Conservation (phyloP, 2,797 vertebrate genomes). For the Benthosema pterotum region DNA sequence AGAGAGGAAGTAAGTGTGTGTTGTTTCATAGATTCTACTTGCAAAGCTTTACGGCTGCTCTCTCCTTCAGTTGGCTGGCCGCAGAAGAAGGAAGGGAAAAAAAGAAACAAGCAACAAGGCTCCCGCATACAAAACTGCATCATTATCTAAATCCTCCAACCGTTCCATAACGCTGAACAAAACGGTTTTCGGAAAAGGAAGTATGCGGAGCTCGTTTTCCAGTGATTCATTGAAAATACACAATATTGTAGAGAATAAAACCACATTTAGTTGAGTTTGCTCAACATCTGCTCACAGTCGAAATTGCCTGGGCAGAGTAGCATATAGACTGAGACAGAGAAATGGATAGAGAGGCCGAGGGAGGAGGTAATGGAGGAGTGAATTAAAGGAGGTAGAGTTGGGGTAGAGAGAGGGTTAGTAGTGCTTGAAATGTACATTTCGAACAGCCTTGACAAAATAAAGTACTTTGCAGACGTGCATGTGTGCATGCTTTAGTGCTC, state of each 20-base stretch:
- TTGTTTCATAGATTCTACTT: not conserved
- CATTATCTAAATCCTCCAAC: constrained; percentile 10
- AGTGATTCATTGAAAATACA: too few relatives aligned
- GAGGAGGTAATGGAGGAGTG: constrained; percentile 16
- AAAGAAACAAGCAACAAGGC: constrained; percentile 4
- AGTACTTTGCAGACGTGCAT: constrained; percentile 33
- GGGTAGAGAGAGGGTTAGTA: constrained; percentile 24
- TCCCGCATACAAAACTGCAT: constrained; percentile 1
- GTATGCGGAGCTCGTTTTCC: too few relatives aligned
- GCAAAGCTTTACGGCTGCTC: not conserved
- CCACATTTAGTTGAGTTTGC: constrained; percentile 44
- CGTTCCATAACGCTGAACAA: not conserved
- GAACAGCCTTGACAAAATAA: constrained; percentile 50
- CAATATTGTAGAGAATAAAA: too few relatives aligned
- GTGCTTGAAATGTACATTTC: constrained; percentile 43
- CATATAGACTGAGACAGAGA: constrained; percentile 28
- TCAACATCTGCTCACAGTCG: constrained; percentile 58
- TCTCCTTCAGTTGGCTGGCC: not conserved
- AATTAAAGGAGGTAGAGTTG: constrained; percentile 1
- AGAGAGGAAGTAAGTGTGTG: constrained; percentile 1
- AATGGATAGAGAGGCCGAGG: constrained; percentile 21
- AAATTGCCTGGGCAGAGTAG: constrained; percentile 36
- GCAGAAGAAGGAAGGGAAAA: not conserved
- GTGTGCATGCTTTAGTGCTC: constrained; percentile 32
- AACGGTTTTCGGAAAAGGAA: not conserved